phyloP scores from a whole-genome alignment of 2,888 invertebrate genomes.

The Sinohyriopsis cumingii region DNA sequence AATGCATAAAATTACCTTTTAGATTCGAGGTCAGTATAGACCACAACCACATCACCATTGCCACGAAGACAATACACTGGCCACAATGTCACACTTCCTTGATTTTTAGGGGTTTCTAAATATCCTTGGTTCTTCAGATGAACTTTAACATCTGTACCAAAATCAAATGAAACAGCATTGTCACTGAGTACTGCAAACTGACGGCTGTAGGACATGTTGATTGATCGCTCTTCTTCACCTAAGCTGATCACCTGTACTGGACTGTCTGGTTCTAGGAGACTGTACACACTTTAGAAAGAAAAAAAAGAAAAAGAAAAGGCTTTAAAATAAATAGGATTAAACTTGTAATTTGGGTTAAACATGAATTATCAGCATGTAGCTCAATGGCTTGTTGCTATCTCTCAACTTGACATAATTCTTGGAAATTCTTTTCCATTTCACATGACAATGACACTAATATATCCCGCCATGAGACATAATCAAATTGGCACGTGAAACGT shows the following conservation, averaged over 20 bases:
- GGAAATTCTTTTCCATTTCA: no score
- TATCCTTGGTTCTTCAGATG: conserved; percentile 19
- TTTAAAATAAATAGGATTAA: no score
- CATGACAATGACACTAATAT: no score
- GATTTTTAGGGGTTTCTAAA: conserved; percentile 4
- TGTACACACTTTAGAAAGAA: conserved; percentile 65
- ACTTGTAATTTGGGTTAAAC: no score
- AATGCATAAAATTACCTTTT: conserved; percentile 18
- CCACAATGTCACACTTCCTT: conserved; percentile 74
- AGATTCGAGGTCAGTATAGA: conserved; percentile 44
- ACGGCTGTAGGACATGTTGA: conserved; percentile 42
- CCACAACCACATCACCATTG: conserved; percentile 82
- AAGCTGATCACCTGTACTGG: conserved; percentile 55
- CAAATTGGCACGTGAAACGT: no score
- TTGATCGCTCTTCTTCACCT: conserved; percentile 32
- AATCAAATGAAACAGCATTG: conserved; percentile 89
- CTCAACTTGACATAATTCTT: no score
- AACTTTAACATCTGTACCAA: conserved; percentile 76
- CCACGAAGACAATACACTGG: conserved; percentile 86
- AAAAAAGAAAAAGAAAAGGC: not conserved
- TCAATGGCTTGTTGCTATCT: no score
- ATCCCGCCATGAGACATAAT: no score
- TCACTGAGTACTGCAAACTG: conserved; percentile 82
- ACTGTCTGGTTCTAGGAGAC: conserved; percentile 62
- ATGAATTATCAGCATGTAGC: no score